These are phyloP conservation scores for Saccopteryx leptura DNA, from an alignment of 2,113 vertebrate genomes.

Conservation along the genomic window DNA sequence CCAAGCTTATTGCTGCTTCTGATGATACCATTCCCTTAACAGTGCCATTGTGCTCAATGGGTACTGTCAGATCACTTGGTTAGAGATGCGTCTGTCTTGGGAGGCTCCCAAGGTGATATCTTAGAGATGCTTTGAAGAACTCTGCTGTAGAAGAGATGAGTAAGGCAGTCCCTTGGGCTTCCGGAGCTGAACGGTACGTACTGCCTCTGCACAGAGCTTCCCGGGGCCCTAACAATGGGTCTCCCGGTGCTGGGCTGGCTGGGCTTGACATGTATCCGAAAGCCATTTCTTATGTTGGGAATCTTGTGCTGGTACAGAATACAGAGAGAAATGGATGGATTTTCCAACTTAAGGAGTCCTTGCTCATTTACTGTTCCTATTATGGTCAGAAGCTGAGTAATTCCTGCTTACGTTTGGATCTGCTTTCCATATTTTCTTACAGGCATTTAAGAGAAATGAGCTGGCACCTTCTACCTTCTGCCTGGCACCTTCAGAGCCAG, in stretches of 20 bases:
- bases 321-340: neutral
- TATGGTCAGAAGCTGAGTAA: neutral
- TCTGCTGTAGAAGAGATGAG: neutral
- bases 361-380: neutral
- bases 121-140: neutral
- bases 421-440: neutral
- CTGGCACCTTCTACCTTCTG: neutral
- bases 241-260: neutral
- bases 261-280: neutral
- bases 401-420: neutral
- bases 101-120: neutral
- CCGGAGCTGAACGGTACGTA: neutral
- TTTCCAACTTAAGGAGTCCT: neutral
- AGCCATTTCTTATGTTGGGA: neutral
- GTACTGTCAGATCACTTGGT: neutral
- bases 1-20: neutral
- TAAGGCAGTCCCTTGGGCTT: neutral
- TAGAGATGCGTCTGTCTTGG: too few species aligned
- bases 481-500: neutral
- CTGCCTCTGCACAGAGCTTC: neutral
- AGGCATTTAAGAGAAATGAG: neutral
- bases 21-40: neutral
- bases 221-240: neutral
- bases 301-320: neutral
- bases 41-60: neutral